Evolutionary conservation across 2,797 vertebrate genomes (phyloP), one percentile per base, ranked within the genome.

Genomic region (Iguana delicatissima): DNA sequence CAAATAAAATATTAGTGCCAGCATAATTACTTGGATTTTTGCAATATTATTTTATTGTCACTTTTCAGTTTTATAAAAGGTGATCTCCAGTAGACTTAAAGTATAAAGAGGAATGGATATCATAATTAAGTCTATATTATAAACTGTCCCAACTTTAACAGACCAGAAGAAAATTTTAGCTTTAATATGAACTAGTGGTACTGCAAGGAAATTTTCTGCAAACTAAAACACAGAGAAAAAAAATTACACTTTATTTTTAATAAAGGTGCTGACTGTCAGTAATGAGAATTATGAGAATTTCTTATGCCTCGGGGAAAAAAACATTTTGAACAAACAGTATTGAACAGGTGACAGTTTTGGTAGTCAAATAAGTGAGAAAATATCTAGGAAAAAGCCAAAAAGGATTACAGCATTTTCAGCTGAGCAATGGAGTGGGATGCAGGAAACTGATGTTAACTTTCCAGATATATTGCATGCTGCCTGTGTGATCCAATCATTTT

Each of bases 151-250:
- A 86, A 91, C 84, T 22, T 64, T 87, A 87, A 87, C 18, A 87
- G 76, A 26, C 26, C 2, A 57, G 93, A 90, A 89, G 0, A 76
- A 92, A 62, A 82, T 2, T 69, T 90, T 92, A 84, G 6, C 55
- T 88, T 46, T 76, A 87, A 0, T 69, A 38, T 35, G 29, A 62
- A 16, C 16, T 82, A 50, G 50, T 92, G 90, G 55, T 1, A 86
- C 0, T n/a, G 9, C 0, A 4, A 32, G 1, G 46, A 42, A 91
- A 67, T 80, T 35, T 88, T 89, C 59, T 2, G 16, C 85, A 79
- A 87, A 59, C 26, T n/a, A 26, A 86, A 88, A 86, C 7, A 82
- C n/a, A 46, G 84, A 26, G 32, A 42, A 14, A 84, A 2, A 26
- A 76, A 55, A 6, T 50, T 85, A 14, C 0, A 72, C 93, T 77